Evolutionary conservation across 1,140 invertebrate genomes (phyloP), one percentile per base, ranked within the genome.

Genomic region (Drosophila ambigua): DNA sequence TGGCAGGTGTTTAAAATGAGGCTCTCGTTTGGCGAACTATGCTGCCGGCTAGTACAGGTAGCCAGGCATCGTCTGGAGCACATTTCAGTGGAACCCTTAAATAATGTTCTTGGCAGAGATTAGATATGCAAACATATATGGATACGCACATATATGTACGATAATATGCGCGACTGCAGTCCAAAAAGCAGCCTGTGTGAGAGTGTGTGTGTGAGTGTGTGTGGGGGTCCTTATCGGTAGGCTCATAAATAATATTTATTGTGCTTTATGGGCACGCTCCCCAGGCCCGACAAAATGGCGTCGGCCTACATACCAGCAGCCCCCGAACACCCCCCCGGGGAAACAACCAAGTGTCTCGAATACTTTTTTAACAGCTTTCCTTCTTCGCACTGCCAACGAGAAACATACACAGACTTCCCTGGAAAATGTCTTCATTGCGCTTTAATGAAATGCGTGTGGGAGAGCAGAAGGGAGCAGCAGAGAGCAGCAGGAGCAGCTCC

Each of bases 161-260:
- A 43, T 2, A 20, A 9, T 15, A 50, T 26, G 28, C 23, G 20
- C 52, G 35, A 61, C 53, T 72, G 46, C 72, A 75, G 20, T 64
- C 24, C 20, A n/a, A 11, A 68, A 45, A 51, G 28, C 23, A 53
- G 58, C 58, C 20, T 31, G 58, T 8, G n/a, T 50, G 20, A 5
- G 20, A 5, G 20, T 50, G 26, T 50, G 26, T 73, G 71, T 61
- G 63, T 43, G 71, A 35, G 67, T 68, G 72, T 62, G 76, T 73
- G 55, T 16, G 2, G 35, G 35, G 35, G 11, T 73, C 49, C 82
- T 87, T 85, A 85, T 85, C 82, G 82, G 63, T 68, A 24, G 52
- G 52, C 71, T 78, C 82, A 85, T 85, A 85, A 85, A 85, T 85
- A 79, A 72, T 85, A 85, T 85, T 85, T 85, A 85, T 85, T 85